Evolutionary conservation across 2,888 invertebrate species (phyloP), one percentile per base, ranked within the genome.

Genomic region (Eupithecia centaureata): DNA sequence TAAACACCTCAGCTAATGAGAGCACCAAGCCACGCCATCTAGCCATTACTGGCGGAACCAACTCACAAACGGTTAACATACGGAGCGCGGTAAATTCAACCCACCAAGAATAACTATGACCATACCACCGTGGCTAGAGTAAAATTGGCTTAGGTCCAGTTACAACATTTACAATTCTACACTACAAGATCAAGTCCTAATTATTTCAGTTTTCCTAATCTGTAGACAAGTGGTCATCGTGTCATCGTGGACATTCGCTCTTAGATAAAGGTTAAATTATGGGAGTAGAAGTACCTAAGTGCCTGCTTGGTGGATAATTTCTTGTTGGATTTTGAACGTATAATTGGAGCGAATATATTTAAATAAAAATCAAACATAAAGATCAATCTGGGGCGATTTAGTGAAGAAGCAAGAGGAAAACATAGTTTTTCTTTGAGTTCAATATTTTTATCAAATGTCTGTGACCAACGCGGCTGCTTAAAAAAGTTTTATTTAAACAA

Each of bases 131-230:
- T 27, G 30, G 8, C 7, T 32, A 57, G 47, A 22, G 59, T 42
- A 59, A 68, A 54, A 62, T 67, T 75, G 75, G 72, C 73, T 54
- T 22, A 10, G n/a, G 18, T 74, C 77, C 77, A 77, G 70, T 22
- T 22, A n/a, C 18, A 52, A 22, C 1, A 32, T 32, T 0, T 27
- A 22, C 22, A 47, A 13, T 27, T 32, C 3, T 27, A 22, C 22
- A 47, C 27, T 27, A 15, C 57, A 57, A 57, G 57, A 57, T 57
- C 57, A 57, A 57, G 18, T 57, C 18, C 57, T 57, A 2, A 47
- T 0, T 47, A 47, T 47, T 47, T 47, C 22, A 22, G 10, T 27
- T 15, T 52, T 15, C 7, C 25, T 22, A 27, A 52, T 52, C 15
- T 27, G 0, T 27, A 27, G 15, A 52, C 52, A 52, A 27, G 15